Conservation (phyloP, 2,797 vertebrate species). For the Antennarius maculatus region DNA sequence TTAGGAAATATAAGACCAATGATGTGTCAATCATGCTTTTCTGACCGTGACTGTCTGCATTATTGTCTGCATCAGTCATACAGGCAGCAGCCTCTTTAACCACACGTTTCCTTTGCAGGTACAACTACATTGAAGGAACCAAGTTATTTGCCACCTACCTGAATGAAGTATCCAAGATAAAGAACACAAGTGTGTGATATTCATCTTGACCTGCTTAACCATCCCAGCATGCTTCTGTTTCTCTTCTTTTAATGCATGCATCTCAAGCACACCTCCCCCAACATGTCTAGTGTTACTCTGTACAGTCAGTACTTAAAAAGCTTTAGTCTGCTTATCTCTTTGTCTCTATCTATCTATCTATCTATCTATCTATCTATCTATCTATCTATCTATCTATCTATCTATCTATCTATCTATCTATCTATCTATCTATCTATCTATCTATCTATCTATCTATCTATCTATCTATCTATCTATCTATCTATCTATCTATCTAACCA, state of each 20-base stretch:
- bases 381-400: too few species aligned
- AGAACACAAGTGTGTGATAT: slow-evolving; percentile 57
- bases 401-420: too few species aligned
- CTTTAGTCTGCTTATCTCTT: too few species aligned
- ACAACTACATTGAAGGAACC: slow-evolving; percentile 91
- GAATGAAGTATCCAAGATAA: slow-evolving; percentile 78
- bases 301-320: too few species aligned
- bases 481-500: slow-evolving; percentile 32
- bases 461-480: slow-evolving; percentile 33
- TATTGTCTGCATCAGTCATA: too few species aligned
- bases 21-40: too few species aligned
- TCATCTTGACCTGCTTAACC: neutral
- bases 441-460: slow-evolving; percentile 5
- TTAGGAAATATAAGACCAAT: too few species aligned
- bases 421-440: too few species aligned
- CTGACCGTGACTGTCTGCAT: too few species aligned
- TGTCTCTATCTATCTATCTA: neutral
- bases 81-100: too few species aligned
- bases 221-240: neutral
- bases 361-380: neutral
- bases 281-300: neutral
- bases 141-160: slow-evolving; percentile 87
- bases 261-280: neutral
- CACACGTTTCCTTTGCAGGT: slow-evolving; percentile 67
- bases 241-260: slow-evolving; percentile 22